Conservation (phyloP, 2,797 vertebrate genomes). For the Parambassis ranga region DNA sequence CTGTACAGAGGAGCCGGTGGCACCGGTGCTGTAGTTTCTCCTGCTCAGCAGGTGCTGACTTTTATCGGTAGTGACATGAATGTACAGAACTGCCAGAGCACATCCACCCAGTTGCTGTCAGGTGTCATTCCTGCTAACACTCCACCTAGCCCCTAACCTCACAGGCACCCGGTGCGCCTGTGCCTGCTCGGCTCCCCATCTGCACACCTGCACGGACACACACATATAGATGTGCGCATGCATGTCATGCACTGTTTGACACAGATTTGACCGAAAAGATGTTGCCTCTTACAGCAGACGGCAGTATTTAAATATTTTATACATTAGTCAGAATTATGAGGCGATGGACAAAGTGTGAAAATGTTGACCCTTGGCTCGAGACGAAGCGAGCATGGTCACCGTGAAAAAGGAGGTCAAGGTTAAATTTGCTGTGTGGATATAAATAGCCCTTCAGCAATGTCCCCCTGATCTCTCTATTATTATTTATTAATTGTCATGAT, state of each 20-base stretch:
- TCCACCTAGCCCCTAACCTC: slow-evolving; percentile 76
- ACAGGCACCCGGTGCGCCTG: slow-evolving; percentile 63
- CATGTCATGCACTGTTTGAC: slow-evolving; percentile 15
- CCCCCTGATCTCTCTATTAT: slow-evolving; percentile 64
- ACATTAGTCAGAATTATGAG: slow-evolving; percentile 53
- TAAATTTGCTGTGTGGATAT: slow-evolving; percentile 63
- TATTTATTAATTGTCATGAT: slow-evolving; percentile 71
- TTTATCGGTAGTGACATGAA: slow-evolving; percentile 74
- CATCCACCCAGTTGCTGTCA: slow-evolving; percentile 74
- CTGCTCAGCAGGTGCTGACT: slow-evolving; percentile 69
- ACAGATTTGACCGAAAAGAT: slow-evolving; percentile 20
- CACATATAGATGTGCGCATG: slow-evolving; percentile 26
- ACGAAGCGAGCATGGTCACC: slow-evolving; percentile 34
- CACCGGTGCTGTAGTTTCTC: slow-evolving; percentile 53
- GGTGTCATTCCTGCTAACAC: slow-evolving; percentile 78
- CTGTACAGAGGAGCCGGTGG: slow-evolving; percentile 60
- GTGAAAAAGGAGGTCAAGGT: slow-evolving; percentile 70
- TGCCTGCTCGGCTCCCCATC: slow-evolving; percentile 43
- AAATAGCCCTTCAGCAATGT: slow-evolving; percentile 59
- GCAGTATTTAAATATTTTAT: slow-evolving; percentile 65
- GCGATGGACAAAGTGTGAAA: slow-evolving; percentile 53
- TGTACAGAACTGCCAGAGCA: slow-evolving; percentile 79
- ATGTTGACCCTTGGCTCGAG: slow-evolving; percentile 49
- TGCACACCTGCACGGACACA: slow-evolving; percentile 50
- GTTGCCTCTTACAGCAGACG: slow-evolving; percentile 32